Evolutionary conservation across 2,797 vertebrate species (phyloP), one percentile per base, ranked within the genome.

Genomic region (Rallus crepitans): DNA sequence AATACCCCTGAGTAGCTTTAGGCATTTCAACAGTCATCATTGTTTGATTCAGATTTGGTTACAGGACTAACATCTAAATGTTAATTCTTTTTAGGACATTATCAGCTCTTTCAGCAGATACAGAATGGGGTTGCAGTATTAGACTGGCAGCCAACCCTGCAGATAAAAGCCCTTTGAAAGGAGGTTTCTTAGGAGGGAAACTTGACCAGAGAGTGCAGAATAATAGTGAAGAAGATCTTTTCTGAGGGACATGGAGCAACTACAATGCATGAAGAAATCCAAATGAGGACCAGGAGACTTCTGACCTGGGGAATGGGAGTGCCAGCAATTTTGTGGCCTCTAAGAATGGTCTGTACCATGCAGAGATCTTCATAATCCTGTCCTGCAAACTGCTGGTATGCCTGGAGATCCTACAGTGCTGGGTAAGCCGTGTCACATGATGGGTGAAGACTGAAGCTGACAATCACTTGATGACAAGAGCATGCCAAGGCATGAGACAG

Each of bases 101-200:
- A 93, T 94, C 64, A 19, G 59, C 65, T 73, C 92, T 87, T 97
- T 95, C 93, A 97, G 94, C 90, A 82, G 87, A 64, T 50, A 24
- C 63, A 94, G 80, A 83, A 94, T 95, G 64, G 59, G 59, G 47
- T 91, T 92, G 79, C 73, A 72, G 65, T 82, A 64, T 93, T 90
- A 86, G 76, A 94, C 68, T n/a, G 7, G 91, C 53, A 92, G 93
- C 90, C 90, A 90, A 71, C 57, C 42, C 66, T 81, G 79, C 45
- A 94, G 86, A 97, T 93, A 95, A 92, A 96, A 93, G 61, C 25
- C 21, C 86, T 96, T 95, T 96, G 73, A 96, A 89, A 89, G 30
- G 55, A 40, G 47, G 28, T 50, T 96, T 97, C 73, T 94, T 92
- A 86, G 76, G 79, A 78, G 52, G 50, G 96, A 95, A 97, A 96